phyloP scores from a whole-genome alignment of 2,113 vertebrate species.

The Cyphomyrus plagiostoma region DNA sequence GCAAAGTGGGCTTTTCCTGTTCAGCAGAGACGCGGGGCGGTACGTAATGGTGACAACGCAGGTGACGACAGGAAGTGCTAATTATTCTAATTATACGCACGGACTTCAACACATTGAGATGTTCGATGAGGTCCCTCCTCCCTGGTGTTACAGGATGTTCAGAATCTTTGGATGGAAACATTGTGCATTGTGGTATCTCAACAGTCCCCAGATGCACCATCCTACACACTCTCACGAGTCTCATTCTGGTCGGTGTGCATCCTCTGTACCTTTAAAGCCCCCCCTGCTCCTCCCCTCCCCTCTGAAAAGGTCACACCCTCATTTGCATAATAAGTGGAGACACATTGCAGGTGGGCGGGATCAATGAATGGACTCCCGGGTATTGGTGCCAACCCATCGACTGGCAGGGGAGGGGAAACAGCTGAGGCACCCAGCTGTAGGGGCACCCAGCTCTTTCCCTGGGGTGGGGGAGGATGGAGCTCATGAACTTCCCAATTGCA shows the following conservation, averaged over 20 bases:
- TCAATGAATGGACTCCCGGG: constrained; percentile 48
- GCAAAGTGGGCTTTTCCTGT: neutral
- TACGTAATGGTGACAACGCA: no score
- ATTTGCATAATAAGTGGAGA: constrained; percentile 55
- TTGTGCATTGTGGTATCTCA: neutral
- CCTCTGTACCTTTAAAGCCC: neutral
- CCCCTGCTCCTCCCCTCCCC: constrained; percentile 24
- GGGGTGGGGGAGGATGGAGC: neutral
- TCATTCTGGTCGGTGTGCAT: neutral
- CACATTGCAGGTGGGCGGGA: constrained; percentile 45
- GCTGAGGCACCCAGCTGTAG: constrained; percentile 35
- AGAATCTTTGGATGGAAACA: neutral
- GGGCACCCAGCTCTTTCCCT: constrained; percentile 23
- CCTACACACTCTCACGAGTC: neutral
- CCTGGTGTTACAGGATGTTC: neutral
- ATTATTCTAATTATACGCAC: neutral
- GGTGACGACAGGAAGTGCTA: neutral
- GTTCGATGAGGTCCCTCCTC: neutral
- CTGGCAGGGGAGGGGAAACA: constrained; percentile 33
- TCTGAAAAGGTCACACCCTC: constrained; percentile 51
- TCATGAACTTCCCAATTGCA: constrained; percentile 25
- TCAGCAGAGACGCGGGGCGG: neutral
- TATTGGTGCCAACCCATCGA: constrained; percentile 54
- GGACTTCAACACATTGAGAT: neutral
- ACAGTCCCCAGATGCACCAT: neutral